Conservation (phyloP, 2,888 invertebrate species). For the Axea sp. region DNA sequence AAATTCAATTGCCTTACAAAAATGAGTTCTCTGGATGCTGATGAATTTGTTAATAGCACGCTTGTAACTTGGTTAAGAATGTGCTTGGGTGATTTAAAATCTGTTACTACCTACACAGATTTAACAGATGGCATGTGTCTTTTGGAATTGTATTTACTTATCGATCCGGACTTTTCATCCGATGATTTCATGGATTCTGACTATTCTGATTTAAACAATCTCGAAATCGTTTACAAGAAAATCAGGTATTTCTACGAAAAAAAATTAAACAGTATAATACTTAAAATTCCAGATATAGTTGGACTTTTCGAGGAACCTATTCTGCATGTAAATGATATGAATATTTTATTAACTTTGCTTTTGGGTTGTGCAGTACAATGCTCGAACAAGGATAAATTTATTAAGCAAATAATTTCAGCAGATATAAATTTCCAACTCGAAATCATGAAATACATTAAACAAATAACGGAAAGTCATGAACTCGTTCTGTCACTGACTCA, state of each 20-base stretch:
- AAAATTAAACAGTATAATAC: constrained; percentile 89
- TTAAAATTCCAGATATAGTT: constrained; percentile 88
- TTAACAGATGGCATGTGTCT: constrained; percentile 35
- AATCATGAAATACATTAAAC: constrained; percentile 94
- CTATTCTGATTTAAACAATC: constrained; percentile 83
- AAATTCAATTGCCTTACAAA: no score
- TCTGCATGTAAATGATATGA: constrained; percentile 85
- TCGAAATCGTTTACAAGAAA: constrained; percentile 90
- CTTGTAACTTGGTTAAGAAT: constrained; percentile 47
- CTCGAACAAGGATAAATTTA: constrained; percentile 92
- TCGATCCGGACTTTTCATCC: constrained; percentile 76
- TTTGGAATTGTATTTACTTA: constrained; percentile 30
- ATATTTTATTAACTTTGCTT: constrained; percentile 88
- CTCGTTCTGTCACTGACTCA: constrained; percentile 89
- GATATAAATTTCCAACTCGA: constrained; percentile 91
- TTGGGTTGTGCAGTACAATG: constrained; percentile 97
- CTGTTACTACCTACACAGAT: constrained; percentile 81
- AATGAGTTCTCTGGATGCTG: constrained; percentile 17
- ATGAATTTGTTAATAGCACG: constrained; percentile 25
- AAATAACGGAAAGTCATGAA: constrained; percentile 92
- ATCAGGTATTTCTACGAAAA: constrained; percentile 82
- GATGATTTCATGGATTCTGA: constrained; percentile 75
- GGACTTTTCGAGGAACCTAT: constrained; percentile 85
- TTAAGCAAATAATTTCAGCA: constrained; percentile 90
- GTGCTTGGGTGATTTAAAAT: constrained; percentile 86